Evolutionary conservation across 2,113 vertebrate genomes (phyloP), one percentile per base, ranked within the genome.

Genomic region (Catharus fuscescens): DNA sequence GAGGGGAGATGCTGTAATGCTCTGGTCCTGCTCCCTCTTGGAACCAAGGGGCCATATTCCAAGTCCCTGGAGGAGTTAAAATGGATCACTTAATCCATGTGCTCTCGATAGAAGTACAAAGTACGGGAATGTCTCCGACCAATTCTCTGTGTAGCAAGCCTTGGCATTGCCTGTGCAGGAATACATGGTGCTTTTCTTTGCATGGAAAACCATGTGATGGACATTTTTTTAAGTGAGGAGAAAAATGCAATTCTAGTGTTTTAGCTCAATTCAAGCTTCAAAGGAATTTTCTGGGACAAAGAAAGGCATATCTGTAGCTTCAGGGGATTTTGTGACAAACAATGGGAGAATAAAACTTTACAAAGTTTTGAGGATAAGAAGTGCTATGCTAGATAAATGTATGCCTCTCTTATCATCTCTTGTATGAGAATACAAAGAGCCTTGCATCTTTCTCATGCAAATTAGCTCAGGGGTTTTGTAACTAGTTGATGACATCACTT

Each of bases 261-360:
- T 90, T 73, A 95, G 29, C 71, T 94, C 56, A 95, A 70, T 52
- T 88, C 44, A 83, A 88, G 47, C 90, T 92, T 97, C 94, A 96
- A 96, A 94, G 67, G 93, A 86, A 78, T 92, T 66, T 93, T 94
- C 81, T 94, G 54, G 66, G 87, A 90, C 91, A 97, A 94, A 93
- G 62, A 47, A 47, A 90, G 38, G 36, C 19, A 0, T 77, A 73
- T 86, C 67, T 78, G 48, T 86, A 83, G 92, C 81, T 91, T 85
- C 72, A 86, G 85, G 81, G 81, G 79, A 95, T 95, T 95, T 81
- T 70, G 50, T 77, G 64, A 66, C 90, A 85, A 95, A 90, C 87
- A 94, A 86, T 92, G 31, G 60, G 31, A 93, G 81, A 93, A 50
- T 83, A 90, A 90, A 93, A 95, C 86, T 93, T 74, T 3, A 59